Evolutionary conservation across 2,888 invertebrate genomes (phyloP).

Genomic region (Drosophila recens): DNA sequence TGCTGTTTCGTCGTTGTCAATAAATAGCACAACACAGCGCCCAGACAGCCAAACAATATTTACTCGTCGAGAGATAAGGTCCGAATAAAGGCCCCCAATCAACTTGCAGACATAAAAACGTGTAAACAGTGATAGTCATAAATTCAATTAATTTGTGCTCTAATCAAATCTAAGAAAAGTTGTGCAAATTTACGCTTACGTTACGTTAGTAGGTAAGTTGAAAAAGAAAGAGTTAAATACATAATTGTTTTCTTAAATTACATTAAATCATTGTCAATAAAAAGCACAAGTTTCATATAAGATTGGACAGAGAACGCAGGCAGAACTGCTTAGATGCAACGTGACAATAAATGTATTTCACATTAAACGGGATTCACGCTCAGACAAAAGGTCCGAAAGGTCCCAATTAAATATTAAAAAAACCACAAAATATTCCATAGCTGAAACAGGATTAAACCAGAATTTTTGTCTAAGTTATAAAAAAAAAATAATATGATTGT

Average conservation of each 20-base stretch:
- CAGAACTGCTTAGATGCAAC: background rate
- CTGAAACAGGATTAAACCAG: constrained; percentile 44
- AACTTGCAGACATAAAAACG: constrained; percentile 18
- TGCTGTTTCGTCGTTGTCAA: constrained; percentile 21
- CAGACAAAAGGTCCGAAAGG: constrained; percentile 12
- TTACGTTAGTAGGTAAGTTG: constrained; percentile 18
- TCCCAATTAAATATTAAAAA: background rate
- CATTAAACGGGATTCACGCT: constrained; percentile 13
- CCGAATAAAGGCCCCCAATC: constrained; percentile 10
- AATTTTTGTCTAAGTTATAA: constrained; percentile 17
- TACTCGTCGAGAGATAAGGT: constrained; percentile 50
- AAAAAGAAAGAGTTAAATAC: background rate
- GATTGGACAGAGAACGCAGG: too few relatives aligned
- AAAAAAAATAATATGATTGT: constrained; percentile 19
- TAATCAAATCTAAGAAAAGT: constrained; percentile 18
- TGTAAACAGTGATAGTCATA: constrained; percentile 22
- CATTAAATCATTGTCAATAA: background rate
- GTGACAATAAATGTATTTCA: constrained; percentile 18
- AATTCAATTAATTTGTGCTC: constrained; percentile 13
- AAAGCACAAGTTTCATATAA: background rate
- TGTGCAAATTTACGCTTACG: background rate
- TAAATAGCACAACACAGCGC: constrained; percentile 51
- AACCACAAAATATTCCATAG: constrained; percentile 56
- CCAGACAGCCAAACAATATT: constrained; percentile 52
- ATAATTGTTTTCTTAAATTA: constrained; percentile 6